These are phyloP conservation scores for Nezara viridula DNA, from an alignment of 2,888 invertebrate genomes.

Conservation along the genomic window DNA sequence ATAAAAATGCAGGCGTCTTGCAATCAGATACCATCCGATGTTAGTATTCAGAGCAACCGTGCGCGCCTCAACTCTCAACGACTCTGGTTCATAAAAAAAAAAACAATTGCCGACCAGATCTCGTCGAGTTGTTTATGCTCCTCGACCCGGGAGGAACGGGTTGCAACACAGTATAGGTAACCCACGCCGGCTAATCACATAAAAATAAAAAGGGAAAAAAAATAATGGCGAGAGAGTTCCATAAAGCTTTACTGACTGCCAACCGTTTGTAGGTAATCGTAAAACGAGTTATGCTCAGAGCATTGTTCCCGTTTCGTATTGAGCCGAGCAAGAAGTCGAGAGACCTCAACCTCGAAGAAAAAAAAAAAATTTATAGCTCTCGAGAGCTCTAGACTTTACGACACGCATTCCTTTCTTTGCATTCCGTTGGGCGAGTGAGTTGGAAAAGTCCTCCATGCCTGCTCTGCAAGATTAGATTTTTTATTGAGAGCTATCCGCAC, in stretches of 20 bases:
- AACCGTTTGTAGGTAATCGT: neutral
- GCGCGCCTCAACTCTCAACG: neutral
- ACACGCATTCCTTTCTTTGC: constrained; percentile 16
- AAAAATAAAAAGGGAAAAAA: neutral
- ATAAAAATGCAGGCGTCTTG: neutral
- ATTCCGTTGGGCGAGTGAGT: neutral
- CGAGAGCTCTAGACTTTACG: neutral
- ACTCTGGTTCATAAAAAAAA: neutral
- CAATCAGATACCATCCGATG: neutral
- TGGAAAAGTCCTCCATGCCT: neutral
- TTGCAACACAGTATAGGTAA: neutral
- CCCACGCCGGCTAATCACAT: neutral
- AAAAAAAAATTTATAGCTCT: neutral
- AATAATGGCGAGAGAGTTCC: neutral
- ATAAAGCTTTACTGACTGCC: neutral
- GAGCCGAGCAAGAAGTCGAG: neutral
- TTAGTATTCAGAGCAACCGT: neutral
- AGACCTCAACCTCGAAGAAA: neutral
- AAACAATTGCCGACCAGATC: neutral
- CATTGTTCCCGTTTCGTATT: neutral
- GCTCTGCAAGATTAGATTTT: neutral
- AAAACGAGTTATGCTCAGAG: neutral
- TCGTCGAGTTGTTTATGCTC: neutral
- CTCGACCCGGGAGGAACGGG: neutral
- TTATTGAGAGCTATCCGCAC: neutral